phyloP scores from a whole-genome alignment of 2,888 invertebrate genomes.

The Deroplatys truncata region DNA sequence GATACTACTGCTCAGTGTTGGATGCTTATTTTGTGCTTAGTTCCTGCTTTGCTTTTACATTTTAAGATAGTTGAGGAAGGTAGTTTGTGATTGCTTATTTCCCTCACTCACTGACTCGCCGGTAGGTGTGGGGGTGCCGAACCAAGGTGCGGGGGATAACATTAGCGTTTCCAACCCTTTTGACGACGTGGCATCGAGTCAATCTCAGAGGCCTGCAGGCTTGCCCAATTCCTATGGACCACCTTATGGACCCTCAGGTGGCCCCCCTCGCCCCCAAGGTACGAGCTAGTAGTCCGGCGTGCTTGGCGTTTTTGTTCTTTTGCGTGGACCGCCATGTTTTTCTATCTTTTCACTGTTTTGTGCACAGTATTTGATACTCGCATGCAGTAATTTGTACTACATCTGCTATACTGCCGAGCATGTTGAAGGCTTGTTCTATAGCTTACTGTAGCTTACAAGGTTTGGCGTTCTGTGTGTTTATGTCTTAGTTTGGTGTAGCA shows the following conservation, averaged over 20 bases:
- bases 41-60: background rate
- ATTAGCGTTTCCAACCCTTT: slow-evolving; percentile 83
- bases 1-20: slow-evolving; percentile 1
- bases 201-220: slow-evolving; percentile 44
- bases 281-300: slow-evolving; percentile 19
- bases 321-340: background rate
- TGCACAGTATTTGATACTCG: background rate
- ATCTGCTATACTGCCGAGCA: background rate
- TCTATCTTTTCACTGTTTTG: background rate
- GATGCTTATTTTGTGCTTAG: slow-evolving; percentile 5
- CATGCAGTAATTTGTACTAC: background rate
- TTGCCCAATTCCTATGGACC: slow-evolving; percentile 44
- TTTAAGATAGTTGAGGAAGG: background rate
- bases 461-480: background rate
- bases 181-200: slow-evolving; percentile 66
- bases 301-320: slow-evolving; percentile 18
- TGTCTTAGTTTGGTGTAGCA: background rate
- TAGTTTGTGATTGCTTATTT: slow-evolving; percentile 18
- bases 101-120: slow-evolving; percentile 20
- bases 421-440: too few relatives aligned
- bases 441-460: background rate
- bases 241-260: slow-evolving; percentile 46
- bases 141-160: slow-evolving; percentile 60
- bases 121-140: slow-evolving; percentile 35
- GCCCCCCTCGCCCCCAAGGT: slow-evolving; percentile 43